phyloP scores from a whole-genome alignment of 2,113 vertebrate genomes.

The Toxotes chatareus region DNA sequence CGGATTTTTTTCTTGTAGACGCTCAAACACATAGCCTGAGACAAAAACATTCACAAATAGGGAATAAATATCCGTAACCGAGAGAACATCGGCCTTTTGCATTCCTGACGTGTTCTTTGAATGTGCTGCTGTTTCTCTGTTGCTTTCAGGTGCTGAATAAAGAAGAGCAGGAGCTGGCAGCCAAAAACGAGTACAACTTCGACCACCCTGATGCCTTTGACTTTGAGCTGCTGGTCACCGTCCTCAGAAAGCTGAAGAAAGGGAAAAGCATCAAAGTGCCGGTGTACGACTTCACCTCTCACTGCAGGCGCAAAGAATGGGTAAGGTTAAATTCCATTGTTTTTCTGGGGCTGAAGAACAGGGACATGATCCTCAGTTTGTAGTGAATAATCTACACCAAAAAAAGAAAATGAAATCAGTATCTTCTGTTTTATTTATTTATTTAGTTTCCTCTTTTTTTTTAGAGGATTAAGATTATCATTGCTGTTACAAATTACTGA shows the following conservation, averaged over 20 bases:
- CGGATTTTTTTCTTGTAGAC: too few relatives aligned
- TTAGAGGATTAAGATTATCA: background rate
- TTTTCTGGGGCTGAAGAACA: background rate
- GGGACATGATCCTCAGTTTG: background rate
- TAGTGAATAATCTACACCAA: background rate
- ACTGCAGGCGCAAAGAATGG: conserved; percentile 92
- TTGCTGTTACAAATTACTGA: background rate
- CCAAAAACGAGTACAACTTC: conserved; percentile 91
- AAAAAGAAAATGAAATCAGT: background rate
- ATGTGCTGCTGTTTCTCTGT: too few relatives aligned
- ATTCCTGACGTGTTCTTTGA: too few relatives aligned
- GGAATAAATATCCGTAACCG: too few relatives aligned
- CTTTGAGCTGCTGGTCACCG: conserved; percentile 90
- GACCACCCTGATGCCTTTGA: conserved; percentile 94
- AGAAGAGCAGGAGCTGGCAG: conserved; percentile 89
- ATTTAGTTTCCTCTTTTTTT: background rate
- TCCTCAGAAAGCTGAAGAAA: conserved; percentile 92
- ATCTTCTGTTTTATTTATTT: background rate
- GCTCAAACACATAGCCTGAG: too few relatives aligned
- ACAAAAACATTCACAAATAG: too few relatives aligned
- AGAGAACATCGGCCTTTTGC: too few relatives aligned
- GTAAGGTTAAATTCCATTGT: conserved; percentile 67
- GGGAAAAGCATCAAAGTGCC: conserved; percentile 94
- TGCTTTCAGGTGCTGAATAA: conserved; percentile 87
- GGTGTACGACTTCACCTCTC: conserved; percentile 90